phyloP scores from a whole-genome alignment of 1,140 invertebrate genomes.

The Drosophila ananassae region DNA sequence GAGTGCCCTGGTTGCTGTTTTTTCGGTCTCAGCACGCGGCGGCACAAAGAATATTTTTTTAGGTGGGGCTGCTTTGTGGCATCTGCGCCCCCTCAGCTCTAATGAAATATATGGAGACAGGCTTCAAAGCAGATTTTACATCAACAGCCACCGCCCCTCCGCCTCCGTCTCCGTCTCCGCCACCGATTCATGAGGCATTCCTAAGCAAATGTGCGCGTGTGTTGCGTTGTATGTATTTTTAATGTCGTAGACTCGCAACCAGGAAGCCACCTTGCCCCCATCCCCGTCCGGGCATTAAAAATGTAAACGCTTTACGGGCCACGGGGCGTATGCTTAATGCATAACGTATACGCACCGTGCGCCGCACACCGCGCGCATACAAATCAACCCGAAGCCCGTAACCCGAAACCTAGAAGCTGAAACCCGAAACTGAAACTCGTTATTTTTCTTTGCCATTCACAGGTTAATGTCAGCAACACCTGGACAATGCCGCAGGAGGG shows the following conservation, averaged over 20 bases:
- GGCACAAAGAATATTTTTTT: constrained; percentile 46
- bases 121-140: constrained; percentile 63
- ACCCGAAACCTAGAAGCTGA: constrained; percentile 19
- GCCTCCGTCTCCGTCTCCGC: background rate
- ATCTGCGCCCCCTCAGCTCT: constrained; percentile 22
- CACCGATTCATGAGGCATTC: background rate
- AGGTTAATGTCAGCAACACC: constrained; percentile 91
- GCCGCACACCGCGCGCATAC: constrained; percentile 32
- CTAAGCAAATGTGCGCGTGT: constrained; percentile 49
- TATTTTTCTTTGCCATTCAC: constrained; percentile 36
- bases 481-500: constrained; percentile 90
- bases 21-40: constrained; percentile 40
- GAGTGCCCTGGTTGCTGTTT: constrained; percentile 28
- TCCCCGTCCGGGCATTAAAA: constrained; percentile 57
- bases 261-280: background rate
- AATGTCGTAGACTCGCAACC: constrained; percentile 39
- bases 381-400: constrained; percentile 30
- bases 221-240: constrained; percentile 54
- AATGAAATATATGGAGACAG: constrained; percentile 59
- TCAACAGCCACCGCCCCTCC: constrained; percentile 1
- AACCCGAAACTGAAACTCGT: constrained; percentile 5
- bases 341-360: constrained; percentile 65
- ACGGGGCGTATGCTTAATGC: constrained; percentile 70
- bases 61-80: constrained; percentile 18
- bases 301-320: constrained; percentile 74